Base-by-base conservation (phyloP, 2,888 invertebrate species). In the Cephus rjabovi region DNA sequence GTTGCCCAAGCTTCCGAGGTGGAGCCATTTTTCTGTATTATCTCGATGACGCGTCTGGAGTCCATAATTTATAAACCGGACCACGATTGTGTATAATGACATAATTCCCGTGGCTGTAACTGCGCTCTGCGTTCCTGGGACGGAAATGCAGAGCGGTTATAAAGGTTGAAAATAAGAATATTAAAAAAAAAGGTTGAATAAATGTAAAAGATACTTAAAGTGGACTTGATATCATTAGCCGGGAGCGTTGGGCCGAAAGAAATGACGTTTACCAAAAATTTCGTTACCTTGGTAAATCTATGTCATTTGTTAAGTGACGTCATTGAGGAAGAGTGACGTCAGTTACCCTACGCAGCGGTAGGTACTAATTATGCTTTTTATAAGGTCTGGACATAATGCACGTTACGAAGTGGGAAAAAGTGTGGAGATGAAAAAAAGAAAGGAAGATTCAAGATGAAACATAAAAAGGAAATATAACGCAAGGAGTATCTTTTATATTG, bases 21-120 rank as follows among this genome's bases (percentile, higher is more conserved):
- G 83, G 83, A 85, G 84, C 87, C 87, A 88, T 89, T 89, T 89
- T 89, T 89, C 87, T 86, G 86, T 86, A 88, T 88, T 88, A 89
- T 89, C 86, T 87, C 88, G 87, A 87, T 87, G 87, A 87, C 85
- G 85, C 85, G 85, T 80, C 85, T 79, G 79, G 83, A 82, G 81
- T 84, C 83, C 84, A 85, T 88, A 87, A 89, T 89, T 88, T 88
- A 87, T 88, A 85, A 82, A 82, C 79, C 81, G 82, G 77, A 79
- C 77, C 76, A 77, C 80, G 85, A 84, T 82, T 81, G 82, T 83
- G 79, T 80, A 81, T 87, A 88, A 88, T 88, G 87, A 88, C 86
- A 85, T 87, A 86, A 89, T 88, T 88, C 87, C 82, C 81, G 79
- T 76, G 70, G 70, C 71, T 76, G 40, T 56, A 56, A 9, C 40